Evolutionary conservation across 2,888 invertebrate genomes (phyloP), one percentile per base, ranked within the genome.

Genomic region (Apamea epomidion): DNA sequence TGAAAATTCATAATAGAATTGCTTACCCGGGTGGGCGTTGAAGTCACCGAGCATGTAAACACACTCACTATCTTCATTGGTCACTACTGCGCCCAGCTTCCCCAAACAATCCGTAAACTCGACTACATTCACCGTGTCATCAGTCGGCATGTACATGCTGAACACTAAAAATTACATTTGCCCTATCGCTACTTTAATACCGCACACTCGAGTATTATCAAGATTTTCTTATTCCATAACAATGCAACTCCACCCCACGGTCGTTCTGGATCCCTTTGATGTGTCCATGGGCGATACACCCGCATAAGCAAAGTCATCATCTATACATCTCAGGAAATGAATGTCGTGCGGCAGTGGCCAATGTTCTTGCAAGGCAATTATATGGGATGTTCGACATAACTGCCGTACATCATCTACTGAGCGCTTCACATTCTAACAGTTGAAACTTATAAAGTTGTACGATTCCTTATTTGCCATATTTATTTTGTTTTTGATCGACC

Each of bases 181-280:
- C 48, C 48, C 48, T 48, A 48, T 48, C 48, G 14, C 48, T 0
- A 48, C 48, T 48, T 48, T 14, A 54, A 54, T 25, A 21, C 48
- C 69, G 21, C 51, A 70, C 51, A 51, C 51, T 70, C 70, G 70
- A 32, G n/a, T 51, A 51, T 51, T 70, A 51, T 70, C 32, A 69
- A 69, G 18, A 69, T 48, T 69, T 69, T 69, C 69, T 69, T 69
- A 48, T 69, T 69, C 69, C 68, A 68, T 18, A 68, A 68, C n/a
- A 45, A 68, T 29, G 68, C 68, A 6, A 68, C 45, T 48, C 68
- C 68, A 48, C 69, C 48, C 69, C 48, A 69, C 48, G 69, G 65
- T 65, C 37, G 21, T 37, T 21, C 37, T 65, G 42, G 42, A 42
- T 8, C 64, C 64, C 16, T 32, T 64, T 18, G 64, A 64, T 18